These are phyloP conservation scores for Diaphora mendica DNA, from an alignment of 2,888 invertebrate genomes.

Conservation along the genomic window DNA sequence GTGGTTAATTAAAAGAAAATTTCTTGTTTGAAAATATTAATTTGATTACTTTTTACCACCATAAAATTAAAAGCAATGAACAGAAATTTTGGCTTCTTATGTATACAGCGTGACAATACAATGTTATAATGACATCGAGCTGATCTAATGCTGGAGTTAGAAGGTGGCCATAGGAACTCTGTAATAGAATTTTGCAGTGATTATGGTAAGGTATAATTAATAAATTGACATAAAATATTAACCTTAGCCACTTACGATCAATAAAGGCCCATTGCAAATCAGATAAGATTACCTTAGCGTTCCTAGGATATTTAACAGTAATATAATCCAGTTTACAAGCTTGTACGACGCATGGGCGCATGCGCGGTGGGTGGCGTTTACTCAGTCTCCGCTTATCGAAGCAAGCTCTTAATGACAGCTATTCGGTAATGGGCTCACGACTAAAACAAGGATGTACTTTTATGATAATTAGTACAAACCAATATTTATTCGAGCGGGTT, in stretches of 20 bases:
- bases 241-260: conserved; percentile 63
- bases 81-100: too few relatives aligned
- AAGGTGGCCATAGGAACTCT: too few relatives aligned
- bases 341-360: conserved; percentile 56
- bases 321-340: conserved; percentile 70
- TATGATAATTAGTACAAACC: conserved; percentile 83
- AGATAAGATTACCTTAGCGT: conserved; percentile 64
- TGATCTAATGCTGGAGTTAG: too few relatives aligned
- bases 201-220: conserved; percentile 45
- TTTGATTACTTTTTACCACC: background rate
- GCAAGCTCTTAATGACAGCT: conserved; percentile 77
- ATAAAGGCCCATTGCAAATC: conserved; percentile 71
- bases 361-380: conserved; percentile 75
- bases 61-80: background rate
- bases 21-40: background rate
- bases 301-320: conserved; percentile 67
- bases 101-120: too few relatives aligned
- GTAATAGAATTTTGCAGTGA: conserved; percentile 32
- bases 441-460: conserved; percentile 75
- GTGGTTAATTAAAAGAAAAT: background rate
- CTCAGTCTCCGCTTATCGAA: conserved; percentile 66
- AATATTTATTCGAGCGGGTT: conserved; percentile 79
- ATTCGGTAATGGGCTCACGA: conserved; percentile 79
- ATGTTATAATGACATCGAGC: too few relatives aligned
- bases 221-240: conserved; percentile 60